These are phyloP conservation scores for Brachyhypopomus occidentalis DNA, from an alignment of 2,113 vertebrate species.

Conservation along the genomic window DNA sequence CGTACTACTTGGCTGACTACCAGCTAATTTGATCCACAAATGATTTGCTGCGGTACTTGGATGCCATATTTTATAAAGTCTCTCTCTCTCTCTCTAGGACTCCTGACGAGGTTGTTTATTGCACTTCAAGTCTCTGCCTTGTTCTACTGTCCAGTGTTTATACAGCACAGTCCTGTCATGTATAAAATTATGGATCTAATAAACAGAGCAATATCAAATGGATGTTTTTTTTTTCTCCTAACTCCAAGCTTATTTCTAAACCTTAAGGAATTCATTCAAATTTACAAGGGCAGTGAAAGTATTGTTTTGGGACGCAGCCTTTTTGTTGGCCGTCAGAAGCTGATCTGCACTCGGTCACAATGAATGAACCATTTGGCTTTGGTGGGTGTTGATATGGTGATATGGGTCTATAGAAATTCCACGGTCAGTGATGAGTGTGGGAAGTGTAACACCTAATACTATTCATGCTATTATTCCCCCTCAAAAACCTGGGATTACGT, in stretches of 20 bases:
- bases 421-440: too few relatives aligned
- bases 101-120: slow-evolving; percentile 54
- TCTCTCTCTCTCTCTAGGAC: slow-evolving; percentile 57
- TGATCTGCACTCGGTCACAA: too few relatives aligned
- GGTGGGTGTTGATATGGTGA: too few relatives aligned
- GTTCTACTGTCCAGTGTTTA: slow-evolving; percentile 65
- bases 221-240: background rate
- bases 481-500: slow-evolving; percentile 8
- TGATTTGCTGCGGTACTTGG: background rate
- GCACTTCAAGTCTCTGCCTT: slow-evolving; percentile 54
- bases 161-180: slow-evolving; percentile 64
- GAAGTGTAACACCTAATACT: too few relatives aligned
- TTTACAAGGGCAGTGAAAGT: too few relatives aligned
- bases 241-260: too few relatives aligned
- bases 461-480: background rate
- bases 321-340: too few relatives aligned
- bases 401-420: too few relatives aligned
- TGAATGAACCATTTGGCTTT: too few relatives aligned
- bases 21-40: background rate
- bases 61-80: background rate
- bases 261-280: background rate
- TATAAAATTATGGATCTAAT: slow-evolving; percentile 71
- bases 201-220: slow-evolving; percentile 62
- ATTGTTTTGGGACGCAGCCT: too few relatives aligned
- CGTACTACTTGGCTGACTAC: background rate